A percentile compares a stretch with the other conserved stretches of the same genome.
Evolutionary conservation across 2,797 vertebrate genomes (phyloP).

Genomic region (Darevskia nairensis): DNA sequence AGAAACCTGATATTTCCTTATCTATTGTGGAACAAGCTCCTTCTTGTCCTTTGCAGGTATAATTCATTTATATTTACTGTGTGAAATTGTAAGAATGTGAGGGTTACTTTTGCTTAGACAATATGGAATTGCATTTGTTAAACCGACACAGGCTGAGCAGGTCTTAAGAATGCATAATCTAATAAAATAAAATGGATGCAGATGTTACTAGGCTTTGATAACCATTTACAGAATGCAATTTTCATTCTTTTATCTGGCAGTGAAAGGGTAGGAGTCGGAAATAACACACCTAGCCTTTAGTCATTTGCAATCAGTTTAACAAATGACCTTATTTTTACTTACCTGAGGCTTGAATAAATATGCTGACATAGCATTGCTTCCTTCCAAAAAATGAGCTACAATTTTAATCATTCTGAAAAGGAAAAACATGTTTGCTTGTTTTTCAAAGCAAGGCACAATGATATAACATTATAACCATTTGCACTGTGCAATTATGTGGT

Average conservation of each 20-base stretch:
- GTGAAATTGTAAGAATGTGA: neutral
- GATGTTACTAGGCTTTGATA: neutral
- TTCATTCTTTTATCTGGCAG: neutral
- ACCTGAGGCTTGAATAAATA: constrained; percentile 4
- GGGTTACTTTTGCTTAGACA: neutral
- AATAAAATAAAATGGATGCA: constrained; percentile 1
- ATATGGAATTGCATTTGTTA: neutral
- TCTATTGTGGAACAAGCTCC: neutral
- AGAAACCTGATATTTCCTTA: neutral
- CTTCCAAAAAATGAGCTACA: neutral
- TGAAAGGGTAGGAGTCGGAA: neutral
- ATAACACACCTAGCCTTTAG: neutral
- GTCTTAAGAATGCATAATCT: neutral
- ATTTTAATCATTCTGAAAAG: neutral
- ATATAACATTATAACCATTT: constrained; percentile 27
- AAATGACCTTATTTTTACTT: neutral
- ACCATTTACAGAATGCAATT: neutral
- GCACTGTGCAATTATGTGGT: neutral
- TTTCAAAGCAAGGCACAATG: constrained; percentile 31
- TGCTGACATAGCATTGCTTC: constrained; percentile 17
- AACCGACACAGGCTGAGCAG: neutral
- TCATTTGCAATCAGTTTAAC: neutral
- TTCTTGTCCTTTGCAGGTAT: neutral
- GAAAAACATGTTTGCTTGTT: rapidly evolving
- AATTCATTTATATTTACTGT: neutral